These are phyloP conservation scores for Morpho helenor DNA, from an alignment of 2,888 invertebrate species.

Conservation along the genomic window DNA sequence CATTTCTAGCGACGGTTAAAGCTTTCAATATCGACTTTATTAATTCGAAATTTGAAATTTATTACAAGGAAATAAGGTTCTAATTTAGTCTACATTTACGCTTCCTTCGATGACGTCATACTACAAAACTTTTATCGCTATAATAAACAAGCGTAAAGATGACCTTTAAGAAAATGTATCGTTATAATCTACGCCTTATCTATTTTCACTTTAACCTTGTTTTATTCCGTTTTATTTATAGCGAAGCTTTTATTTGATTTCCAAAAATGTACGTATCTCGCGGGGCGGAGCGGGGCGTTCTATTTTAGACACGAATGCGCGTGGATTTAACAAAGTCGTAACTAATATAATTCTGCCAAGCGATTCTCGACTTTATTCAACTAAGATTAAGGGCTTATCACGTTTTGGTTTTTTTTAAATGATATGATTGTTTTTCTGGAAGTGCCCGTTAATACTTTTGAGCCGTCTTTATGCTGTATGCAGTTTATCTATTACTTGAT, in stretches of 20 bases:
- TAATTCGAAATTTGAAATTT: too few species aligned
- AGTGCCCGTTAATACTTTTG: constrained; percentile 24
- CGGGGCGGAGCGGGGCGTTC: constrained; percentile 57
- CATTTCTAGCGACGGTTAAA: too few species aligned
- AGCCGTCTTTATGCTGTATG: constrained; percentile 14
- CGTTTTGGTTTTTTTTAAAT: constrained; percentile 36
- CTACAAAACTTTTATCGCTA: constrained; percentile 10
- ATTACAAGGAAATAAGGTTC: too few species aligned
- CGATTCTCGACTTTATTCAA: constrained; percentile 49
- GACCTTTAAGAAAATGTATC: constrained; percentile 42
- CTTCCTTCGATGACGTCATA: constrained; percentile 15
- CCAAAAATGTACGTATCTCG: constrained; percentile 76
- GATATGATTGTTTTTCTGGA: constrained; percentile 29
- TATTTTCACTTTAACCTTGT: constrained; percentile 60
- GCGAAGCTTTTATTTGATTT: constrained; percentile 69
- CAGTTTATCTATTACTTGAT: constrained; percentile 11
- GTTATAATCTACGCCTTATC: constrained; percentile 39
- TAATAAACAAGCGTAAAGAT: constrained; percentile 27
- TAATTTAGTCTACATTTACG: constrained; percentile 1
- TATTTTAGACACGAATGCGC: constrained; percentile 59
- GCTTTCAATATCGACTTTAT: too few species aligned
- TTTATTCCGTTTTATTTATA: constrained; percentile 53
- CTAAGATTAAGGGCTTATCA: background rate
- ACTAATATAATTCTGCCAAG: constrained; percentile 39
- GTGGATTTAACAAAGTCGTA: constrained; percentile 56